Evolutionary conservation across 1,140 invertebrate genomes (phyloP).

Genomic region (Bemisia tabaci): DNA sequence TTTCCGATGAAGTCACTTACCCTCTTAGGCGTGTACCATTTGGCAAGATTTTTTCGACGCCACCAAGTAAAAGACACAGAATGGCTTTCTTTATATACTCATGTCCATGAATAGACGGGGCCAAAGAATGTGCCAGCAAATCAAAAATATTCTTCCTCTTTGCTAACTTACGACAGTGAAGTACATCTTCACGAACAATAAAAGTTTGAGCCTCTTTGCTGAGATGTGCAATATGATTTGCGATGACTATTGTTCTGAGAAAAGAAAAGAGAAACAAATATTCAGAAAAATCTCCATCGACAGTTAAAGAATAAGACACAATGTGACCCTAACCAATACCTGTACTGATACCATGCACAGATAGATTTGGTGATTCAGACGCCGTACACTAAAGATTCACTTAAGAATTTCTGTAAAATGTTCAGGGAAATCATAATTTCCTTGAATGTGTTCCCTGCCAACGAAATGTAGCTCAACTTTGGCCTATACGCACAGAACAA

Average conservation of each 20-base stretch:
- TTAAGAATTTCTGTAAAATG: too few relatives aligned
- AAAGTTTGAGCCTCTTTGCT: constrained; percentile 77
- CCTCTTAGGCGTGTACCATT: constrained; percentile 95
- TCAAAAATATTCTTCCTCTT: constrained; percentile 79
- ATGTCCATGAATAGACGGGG: constrained; percentile 96
- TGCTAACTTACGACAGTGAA: constrained; percentile 76
- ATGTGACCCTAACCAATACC: too few relatives aligned
- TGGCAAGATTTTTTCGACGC: constrained; percentile 85
- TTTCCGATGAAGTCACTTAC: too few relatives aligned
- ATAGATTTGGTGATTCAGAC: too few relatives aligned
- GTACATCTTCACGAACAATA: constrained; percentile 77
- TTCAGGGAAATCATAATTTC: too few relatives aligned
- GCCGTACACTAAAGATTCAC: too few relatives aligned
- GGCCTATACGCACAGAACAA: too few relatives aligned
- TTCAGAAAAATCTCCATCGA: too few relatives aligned
- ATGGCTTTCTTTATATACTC: constrained; percentile 95
- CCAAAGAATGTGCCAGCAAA: constrained; percentile 77
- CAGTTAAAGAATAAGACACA: too few relatives aligned
- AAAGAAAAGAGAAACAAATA: constrained; percentile 20
- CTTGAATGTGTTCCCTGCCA: too few relatives aligned
- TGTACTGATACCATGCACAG: too few relatives aligned
- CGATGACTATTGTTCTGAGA: constrained; percentile 79
- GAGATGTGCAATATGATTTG: constrained; percentile 80
- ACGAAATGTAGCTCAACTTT: too few relatives aligned
- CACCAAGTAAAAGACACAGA: constrained; percentile 86